These are phyloP conservation scores for Plagodis pulveraria DNA, from an alignment of 2,888 invertebrate species.

Conservation along the genomic window DNA sequence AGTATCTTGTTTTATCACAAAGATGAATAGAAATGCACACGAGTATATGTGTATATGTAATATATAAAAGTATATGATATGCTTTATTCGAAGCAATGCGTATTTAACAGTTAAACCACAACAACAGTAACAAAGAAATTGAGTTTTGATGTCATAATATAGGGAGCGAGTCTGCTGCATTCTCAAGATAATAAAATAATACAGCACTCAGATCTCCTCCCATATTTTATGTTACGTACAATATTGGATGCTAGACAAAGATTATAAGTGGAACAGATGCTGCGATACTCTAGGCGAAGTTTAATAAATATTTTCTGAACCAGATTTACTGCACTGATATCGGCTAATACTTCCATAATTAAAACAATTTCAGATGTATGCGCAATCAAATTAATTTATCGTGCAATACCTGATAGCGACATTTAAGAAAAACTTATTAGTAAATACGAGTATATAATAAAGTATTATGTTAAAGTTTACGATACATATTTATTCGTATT, in stretches of 20 bases:
- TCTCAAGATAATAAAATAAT: conserved; percentile 73
- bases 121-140: conserved; percentile 73
- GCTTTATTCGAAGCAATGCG: too few species aligned
- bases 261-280: conserved; percentile 29
- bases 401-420: conserved; percentile 9
- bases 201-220: conserved; percentile 36
- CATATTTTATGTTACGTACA: conserved; percentile 31
- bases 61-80: too few species aligned
- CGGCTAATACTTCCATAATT: conserved; percentile 18
- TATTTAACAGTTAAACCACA: conserved; percentile 17
- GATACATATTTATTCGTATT: too few species aligned
- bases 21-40: too few species aligned
- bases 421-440: too few species aligned
- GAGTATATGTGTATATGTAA: too few species aligned
- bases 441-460: too few species aligned
- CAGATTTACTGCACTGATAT: conserved; percentile 23
- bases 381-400: conserved; percentile 10
- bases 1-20: too few species aligned
- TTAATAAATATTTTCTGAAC: conserved; percentile 29
- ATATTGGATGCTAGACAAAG: conserved; percentile 32
- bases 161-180: conserved; percentile 66
- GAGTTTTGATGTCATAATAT: conserved; percentile 72
- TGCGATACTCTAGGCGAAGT: conserved; percentile 18
- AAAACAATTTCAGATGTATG: conserved; percentile 16
- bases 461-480: too few species aligned